Conservation (phyloP, 1,140 invertebrate genomes). For the Helicorthomorpha holstii region DNA sequence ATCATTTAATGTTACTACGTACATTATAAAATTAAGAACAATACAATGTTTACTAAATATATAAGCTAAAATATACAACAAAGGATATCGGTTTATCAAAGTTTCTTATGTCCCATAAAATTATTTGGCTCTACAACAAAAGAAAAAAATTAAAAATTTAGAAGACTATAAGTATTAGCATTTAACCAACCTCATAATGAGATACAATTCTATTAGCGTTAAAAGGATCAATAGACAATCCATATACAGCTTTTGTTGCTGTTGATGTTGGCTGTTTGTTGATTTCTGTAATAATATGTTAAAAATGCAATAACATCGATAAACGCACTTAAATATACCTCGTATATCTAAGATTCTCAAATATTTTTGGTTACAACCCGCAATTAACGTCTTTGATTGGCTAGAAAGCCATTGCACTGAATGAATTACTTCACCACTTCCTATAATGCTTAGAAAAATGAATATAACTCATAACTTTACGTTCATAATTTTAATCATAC, state of each 20-base stretch:
- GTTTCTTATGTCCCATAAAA: conserved; percentile 70
- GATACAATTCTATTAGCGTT: conserved; percentile 63
- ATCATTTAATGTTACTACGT: conserved; percentile 43
- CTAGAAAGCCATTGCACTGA: conserved; percentile 69
- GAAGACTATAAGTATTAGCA: conserved; percentile 1
- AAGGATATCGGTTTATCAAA: conserved; percentile 63
- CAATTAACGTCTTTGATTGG: conserved; percentile 50
- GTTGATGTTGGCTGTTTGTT: conserved; percentile 50
- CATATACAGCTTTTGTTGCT: conserved; percentile 66
- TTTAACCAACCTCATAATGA: conserved; percentile 46
- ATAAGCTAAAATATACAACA: conserved; percentile 1
- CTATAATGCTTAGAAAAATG: too few species aligned
- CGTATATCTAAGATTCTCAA: conserved; percentile 80
- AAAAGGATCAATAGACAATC: conserved; percentile 57
- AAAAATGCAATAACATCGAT: neutral
- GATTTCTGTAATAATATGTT: conserved; percentile 29
- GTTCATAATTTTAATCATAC: too few species aligned
- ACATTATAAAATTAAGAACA: neutral
- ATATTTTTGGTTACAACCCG: conserved; percentile 74
- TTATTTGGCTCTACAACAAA: conserved; percentile 25
- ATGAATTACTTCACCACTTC: conserved; percentile 67
- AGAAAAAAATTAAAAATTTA: neutral
- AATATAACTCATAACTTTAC: too few species aligned
- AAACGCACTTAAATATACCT: conserved; percentile 37
- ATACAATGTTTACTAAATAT: neutral